Evolutionary conservation across 2,113 vertebrate species (phyloP).

Genomic region (Epinephelus moara): DNA sequence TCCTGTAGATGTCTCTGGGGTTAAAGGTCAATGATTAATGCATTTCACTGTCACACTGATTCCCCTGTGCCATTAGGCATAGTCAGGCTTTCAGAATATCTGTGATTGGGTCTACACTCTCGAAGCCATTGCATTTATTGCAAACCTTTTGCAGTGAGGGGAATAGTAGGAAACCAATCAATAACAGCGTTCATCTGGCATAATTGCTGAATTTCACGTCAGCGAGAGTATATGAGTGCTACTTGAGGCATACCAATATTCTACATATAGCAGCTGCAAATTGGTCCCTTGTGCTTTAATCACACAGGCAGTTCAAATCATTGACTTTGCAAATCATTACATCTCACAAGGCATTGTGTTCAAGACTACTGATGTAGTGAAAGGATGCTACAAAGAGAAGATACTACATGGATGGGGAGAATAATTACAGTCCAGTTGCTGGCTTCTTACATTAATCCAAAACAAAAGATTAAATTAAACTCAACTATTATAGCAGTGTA

Average conservation of each 20-base stretch:
- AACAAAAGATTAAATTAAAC: constrained; percentile 79
- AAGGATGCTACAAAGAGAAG: constrained; percentile 62
- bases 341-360: constrained; percentile 71
- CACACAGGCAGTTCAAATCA: constrained; percentile 76
- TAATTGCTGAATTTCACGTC: constrained; percentile 79
- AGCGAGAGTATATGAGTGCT: constrained; percentile 70
- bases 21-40: constrained; percentile 72
- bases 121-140: constrained; percentile 77
- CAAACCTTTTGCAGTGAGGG: constrained; percentile 56
- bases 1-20: constrained; percentile 55
- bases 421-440: constrained; percentile 66
- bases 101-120: constrained; percentile 32
- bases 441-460: constrained; percentile 66
- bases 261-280: constrained; percentile 76
- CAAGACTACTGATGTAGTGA: constrained; percentile 67
- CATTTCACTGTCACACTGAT: constrained; percentile 74
- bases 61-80: constrained; percentile 52
- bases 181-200: constrained; percentile 74
- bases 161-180: constrained; percentile 65
- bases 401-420: constrained; percentile 54
- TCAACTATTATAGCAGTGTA: constrained; percentile 47
- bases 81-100: constrained; percentile 52
- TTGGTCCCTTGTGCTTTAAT: constrained; percentile 81
- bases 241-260: constrained; percentile 68
- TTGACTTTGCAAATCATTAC: constrained; percentile 83